Percentiles rank a stretch among this genome's conserved stretches.
Evolutionary conservation across 2,888 invertebrate species (phyloP).

Genomic region (Oscheius sp.): DNA sequence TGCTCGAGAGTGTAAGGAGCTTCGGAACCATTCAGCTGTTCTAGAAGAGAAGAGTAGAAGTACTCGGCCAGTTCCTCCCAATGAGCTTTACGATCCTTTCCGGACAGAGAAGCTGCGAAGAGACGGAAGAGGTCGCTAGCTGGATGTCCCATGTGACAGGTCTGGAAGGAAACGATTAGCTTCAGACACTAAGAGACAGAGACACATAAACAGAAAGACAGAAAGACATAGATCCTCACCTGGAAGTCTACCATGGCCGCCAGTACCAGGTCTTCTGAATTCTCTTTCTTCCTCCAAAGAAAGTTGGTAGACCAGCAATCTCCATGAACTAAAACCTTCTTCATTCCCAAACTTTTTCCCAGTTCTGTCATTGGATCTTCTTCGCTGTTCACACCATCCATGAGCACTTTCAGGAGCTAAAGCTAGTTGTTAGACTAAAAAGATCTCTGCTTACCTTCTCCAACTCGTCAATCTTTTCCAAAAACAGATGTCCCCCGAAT

Average conservation of each 20-base stretch:
- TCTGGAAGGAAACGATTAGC: conserved; percentile 31
- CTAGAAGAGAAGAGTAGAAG: conserved; percentile 47
- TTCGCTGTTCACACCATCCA: neutral
- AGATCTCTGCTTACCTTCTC: neutral
- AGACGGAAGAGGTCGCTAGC: conserved; percentile 47
- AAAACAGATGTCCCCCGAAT: neutral
- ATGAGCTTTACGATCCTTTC: conserved; percentile 41
- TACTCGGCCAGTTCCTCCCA: conserved; percentile 46
- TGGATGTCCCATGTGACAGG: conserved; percentile 46
- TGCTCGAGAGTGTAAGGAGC: conserved; percentile 48
- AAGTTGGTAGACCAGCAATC: conserved; percentile 55
- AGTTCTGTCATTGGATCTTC: neutral
- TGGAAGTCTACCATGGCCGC: conserved; percentile 34
- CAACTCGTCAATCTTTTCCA: conserved; percentile 11
- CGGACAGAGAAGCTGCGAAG: conserved; percentile 44
- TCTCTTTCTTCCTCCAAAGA: conserved; percentile 39
- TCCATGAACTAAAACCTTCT: conserved; percentile 44
- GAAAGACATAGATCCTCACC: neutral
- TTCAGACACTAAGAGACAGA: neutral
- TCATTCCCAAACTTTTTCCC: neutral
- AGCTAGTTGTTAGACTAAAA: neutral
- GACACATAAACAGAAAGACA: no score
- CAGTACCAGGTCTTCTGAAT: neutral
- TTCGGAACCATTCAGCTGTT: conserved; percentile 36
- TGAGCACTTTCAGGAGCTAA: neutral